Evolutionary conservation across 2,113 vertebrate species (phyloP), one percentile per base, ranked within the genome.

Genomic region (Corythaeola cristata): DNA sequence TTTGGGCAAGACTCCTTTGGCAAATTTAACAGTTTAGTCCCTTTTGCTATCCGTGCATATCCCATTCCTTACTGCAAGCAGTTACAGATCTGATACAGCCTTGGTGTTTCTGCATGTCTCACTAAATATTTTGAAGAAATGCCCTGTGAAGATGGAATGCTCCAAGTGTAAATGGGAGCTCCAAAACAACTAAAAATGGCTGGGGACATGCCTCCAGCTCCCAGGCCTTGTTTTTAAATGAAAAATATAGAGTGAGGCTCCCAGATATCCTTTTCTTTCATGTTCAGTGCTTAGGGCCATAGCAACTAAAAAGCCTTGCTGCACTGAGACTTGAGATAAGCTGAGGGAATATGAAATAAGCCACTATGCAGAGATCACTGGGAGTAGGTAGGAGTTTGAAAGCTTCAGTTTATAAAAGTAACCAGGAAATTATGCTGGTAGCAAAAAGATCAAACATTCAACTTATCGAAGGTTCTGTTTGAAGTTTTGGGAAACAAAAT

Each of bases 391-490:
- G 88, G 69, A 95, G 75, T 90, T 93, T 82, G 96, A 90, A 94
- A 95, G 92, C 86, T 97, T 56, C 60, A 72, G 82, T 95, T 97
- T 96, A 90, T 94, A 93, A 83, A 97, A 90, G 94, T 93, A 97
- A 95, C 88, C 84, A 90, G 60, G 88, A 97, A 97, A 96, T 90
- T 85, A 73, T 71, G 85, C 93, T 97, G 50, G 94, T 95, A 96
- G 97, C 92, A 88, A 94, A 89, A 97, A 97, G 92, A 97, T 97
- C 96, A 97, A 97, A 95, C 85, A 32, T 82, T 89, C 74, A 56
- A 26, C 67, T 95, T 96, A 97, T 96, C 91, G 89, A 97, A 94
- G 83, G 91, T 95, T 97, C 92, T 1, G 13, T 95, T 92, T 97
- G 97, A 98, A 96, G 94, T 95, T 94, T 92, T 85, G 90, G 77